Conservation (phyloP, 2,888 invertebrate genomes). For the Hirtodrosophila confusa region DNA sequence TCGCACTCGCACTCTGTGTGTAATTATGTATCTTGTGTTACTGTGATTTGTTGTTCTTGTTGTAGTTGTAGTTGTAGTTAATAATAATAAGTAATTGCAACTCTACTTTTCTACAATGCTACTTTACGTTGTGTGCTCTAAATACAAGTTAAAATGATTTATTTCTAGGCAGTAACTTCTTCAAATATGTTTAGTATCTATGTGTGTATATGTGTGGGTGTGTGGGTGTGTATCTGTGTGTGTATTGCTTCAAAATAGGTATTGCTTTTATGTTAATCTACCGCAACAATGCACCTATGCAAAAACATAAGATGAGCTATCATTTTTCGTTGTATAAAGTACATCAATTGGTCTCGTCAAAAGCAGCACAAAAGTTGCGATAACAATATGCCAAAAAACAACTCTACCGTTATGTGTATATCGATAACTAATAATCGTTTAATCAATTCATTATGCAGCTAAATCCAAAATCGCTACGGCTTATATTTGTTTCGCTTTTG, state of each 20-base stretch:
- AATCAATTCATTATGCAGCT: constrained; percentile 74
- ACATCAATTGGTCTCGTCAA: constrained; percentile 79
- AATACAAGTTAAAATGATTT: constrained; percentile 75
- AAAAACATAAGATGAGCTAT: constrained; percentile 75
- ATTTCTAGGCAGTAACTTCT: constrained; percentile 60
- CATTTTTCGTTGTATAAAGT: constrained; percentile 75
- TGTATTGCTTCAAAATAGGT: constrained; percentile 56
- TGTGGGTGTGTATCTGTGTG: constrained; percentile 36
- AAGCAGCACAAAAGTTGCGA: constrained; percentile 79
- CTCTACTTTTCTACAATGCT: constrained; percentile 72
- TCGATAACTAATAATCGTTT: constrained; percentile 69
- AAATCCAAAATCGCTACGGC: constrained; percentile 75
- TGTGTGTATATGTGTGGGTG: constrained; percentile 25
- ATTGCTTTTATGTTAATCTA: constrained; percentile 57
- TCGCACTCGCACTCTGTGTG: constrained; percentile 31
- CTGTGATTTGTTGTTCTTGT: constrained; percentile 24
- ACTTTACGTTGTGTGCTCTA: constrained; percentile 65
- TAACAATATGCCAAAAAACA: constrained; percentile 74
- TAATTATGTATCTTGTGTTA: constrained; percentile 15
- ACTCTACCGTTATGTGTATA: constrained; percentile 67
- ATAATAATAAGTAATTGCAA: constrained; percentile 62
- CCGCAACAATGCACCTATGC: constrained; percentile 75
- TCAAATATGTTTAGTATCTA: constrained; percentile 50
- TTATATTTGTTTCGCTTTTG: constrained; percentile 27
- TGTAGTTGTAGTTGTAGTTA: constrained; percentile 21